A percentile compares a stretch with the other conserved stretches of the same genome.
Evolutionary conservation across 2,113 vertebrate genomes (phyloP).

Genomic region (Lota lota): DNA sequence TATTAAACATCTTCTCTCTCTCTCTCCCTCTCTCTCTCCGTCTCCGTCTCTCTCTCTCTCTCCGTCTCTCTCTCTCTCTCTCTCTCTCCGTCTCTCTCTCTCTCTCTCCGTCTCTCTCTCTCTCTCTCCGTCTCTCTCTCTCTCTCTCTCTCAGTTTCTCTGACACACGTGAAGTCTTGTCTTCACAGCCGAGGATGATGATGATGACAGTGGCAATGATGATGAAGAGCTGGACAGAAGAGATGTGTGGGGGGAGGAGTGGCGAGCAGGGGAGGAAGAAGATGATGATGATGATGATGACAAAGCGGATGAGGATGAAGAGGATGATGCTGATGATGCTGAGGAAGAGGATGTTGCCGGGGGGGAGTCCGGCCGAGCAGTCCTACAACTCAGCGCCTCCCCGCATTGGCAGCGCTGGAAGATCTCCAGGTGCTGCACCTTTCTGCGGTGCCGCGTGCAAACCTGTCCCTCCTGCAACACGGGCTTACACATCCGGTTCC

Average conservation of each 20-base stretch:
- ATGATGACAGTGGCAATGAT: slow-evolving; percentile 27
- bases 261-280: not conserved
- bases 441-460: slow-evolving; percentile 84
- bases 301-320: not conserved
- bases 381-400: slow-evolving; percentile 76
- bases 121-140: not conserved
- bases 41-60: too few relatives aligned
- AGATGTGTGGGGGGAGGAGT: slow-evolving; percentile 10
- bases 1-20: too few relatives aligned
- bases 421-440: slow-evolving; percentile 83
- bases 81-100: not conserved
- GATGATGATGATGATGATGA: too few relatives aligned
- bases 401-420: slow-evolving; percentile 92
- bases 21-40: too few relatives aligned
- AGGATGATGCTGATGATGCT: not conserved
- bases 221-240: slow-evolving; percentile 7
- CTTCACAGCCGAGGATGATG: slow-evolving; percentile 73
- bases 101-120: slow-evolving; percentile 6
- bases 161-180: slow-evolving; percentile 88
- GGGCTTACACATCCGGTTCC: slow-evolving; percentile 92
- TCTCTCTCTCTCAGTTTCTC: slow-evolving; percentile 67
- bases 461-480: slow-evolving; percentile 87
- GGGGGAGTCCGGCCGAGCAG: slow-evolving; percentile 54
- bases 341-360: not conserved
- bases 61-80: not conserved